Evolutionary conservation across 2,888 invertebrate species (phyloP), one percentile per base, ranked within the genome.

Genomic region (Argyresthia goedartella): DNA sequence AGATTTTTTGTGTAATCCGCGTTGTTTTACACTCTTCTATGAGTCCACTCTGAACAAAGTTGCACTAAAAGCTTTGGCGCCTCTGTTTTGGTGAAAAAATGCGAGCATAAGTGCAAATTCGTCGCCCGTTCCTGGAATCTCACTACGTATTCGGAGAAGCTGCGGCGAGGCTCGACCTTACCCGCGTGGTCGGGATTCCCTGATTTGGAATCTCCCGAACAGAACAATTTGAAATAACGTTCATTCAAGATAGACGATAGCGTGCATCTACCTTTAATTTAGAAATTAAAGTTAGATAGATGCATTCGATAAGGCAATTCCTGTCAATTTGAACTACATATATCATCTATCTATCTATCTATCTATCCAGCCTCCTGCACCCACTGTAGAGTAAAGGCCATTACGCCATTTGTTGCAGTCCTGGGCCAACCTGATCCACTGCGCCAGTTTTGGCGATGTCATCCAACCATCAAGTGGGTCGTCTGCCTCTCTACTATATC

Each of bases 31-130:
- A 3, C 47, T 49, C 51, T 8, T 41, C 33, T 36, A 36, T 25
- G 51, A 42, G 39, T 48, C 16, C n/a, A 48, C 47, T 35, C 46
- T 11, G 43, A n/a, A 14, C 41, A 46, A 47, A 62, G 59, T 59
- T 59, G 65, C 61, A 57, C 73, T 84, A 85, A 85, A 81, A 85
- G 82, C 79, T 65, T 69, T 78, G 86, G 86, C 86, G 85, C 86
- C 86, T 77, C 56, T 25, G 52, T 44, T 46, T 36, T 42, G 50
- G 56, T 52, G 60, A 72, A 79, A 81, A 85, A 84, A 78, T 70
- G 61, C 59, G 64, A 64, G 63, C 60, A 69, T 69, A 73, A 77
- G 79, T 78, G 82, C 81, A 74, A 82, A 53, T 77, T 76, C 68
- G 67, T 54, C 56, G 59, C 55, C 60, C 54, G 64, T 81, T 84